Percentiles rank a stretch among this genome's conserved stretches.
These are phyloP conservation scores for Capricornis sumatraensis DNA, from an alignment of 2,113 vertebrate genomes.

Conservation along the genomic window DNA sequence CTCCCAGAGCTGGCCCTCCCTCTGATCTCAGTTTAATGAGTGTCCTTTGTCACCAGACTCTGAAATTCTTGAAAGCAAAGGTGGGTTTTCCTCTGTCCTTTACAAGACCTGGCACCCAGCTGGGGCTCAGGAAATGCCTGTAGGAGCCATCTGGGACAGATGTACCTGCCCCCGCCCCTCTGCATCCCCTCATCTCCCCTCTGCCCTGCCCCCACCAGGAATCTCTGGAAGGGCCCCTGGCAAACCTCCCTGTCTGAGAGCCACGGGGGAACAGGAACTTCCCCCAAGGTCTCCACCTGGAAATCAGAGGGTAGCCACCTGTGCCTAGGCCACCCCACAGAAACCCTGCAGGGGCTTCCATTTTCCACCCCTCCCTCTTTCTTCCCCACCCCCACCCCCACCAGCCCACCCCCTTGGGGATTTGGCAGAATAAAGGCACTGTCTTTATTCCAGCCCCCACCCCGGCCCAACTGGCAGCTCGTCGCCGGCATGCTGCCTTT, in stretches of 20 bases:
- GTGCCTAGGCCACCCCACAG: background rate
- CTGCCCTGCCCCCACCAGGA: background rate
- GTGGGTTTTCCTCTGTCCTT: background rate
- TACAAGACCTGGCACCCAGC: background rate
- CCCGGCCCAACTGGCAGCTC: constrained; percentile 60
- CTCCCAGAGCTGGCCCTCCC: background rate
- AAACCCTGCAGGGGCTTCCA: background rate
- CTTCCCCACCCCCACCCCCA: background rate
- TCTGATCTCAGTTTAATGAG: background rate
- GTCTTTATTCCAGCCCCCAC: constrained; percentile 48
- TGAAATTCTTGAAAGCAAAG: background rate
- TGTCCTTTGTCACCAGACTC: background rate
- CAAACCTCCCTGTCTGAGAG: background rate
- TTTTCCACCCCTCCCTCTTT: background rate
- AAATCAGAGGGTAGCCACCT: constrained; percentile 21
- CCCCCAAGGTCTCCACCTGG: background rate
- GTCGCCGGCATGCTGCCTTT: constrained; percentile 54
- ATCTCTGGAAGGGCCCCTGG: background rate
- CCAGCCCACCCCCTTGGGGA: background rate
- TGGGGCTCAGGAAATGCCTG: background rate
- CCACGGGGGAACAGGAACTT: background rate
- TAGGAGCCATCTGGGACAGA: background rate
- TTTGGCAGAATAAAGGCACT: constrained; percentile 28
- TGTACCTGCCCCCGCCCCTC: background rate
- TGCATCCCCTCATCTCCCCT: background rate